Evolutionary conservation across 2,113 vertebrate species (phyloP).

Genomic region (Ageneiosus marmoratus): DNA sequence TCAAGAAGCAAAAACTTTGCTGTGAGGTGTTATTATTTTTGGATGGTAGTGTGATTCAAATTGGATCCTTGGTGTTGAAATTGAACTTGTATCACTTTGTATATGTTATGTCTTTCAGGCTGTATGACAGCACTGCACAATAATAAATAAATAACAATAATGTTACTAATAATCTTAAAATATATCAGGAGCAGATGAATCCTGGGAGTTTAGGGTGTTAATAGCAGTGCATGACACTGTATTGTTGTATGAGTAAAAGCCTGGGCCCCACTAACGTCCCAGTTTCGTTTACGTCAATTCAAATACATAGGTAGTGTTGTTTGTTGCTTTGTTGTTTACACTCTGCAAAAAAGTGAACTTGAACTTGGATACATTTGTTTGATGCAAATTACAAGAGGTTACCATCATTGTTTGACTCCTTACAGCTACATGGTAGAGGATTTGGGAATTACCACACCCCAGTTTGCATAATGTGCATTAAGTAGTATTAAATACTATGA

Average conservation of each 20-base stretch:
- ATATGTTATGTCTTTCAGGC: background rate
- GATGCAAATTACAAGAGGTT: background rate
- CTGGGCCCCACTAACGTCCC: background rate
- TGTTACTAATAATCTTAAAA: no score
- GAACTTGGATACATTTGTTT: slow-evolving; percentile 10
- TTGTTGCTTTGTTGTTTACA: background rate
- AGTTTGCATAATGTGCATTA: background rate
- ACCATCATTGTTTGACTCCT: background rate
- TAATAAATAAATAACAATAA: no score
- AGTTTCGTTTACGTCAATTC: slow-evolving; percentile 5
- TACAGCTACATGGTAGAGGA: background rate
- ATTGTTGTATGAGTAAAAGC: background rate
- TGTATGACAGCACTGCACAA: background rate
- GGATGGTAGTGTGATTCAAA: background rate
- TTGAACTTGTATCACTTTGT: background rate
- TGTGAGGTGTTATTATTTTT: background rate
- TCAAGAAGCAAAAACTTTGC: no score
- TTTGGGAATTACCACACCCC: background rate
- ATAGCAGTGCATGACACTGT: background rate
- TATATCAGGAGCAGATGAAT: background rate
- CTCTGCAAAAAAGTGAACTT: background rate
- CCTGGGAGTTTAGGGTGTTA: background rate
- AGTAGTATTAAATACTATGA: background rate
- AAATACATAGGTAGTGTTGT: background rate
- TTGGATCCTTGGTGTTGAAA: background rate